Conservation (phyloP, 53 echinoderm and acorn worm genomes). For the Arbacia lixula region DNA sequence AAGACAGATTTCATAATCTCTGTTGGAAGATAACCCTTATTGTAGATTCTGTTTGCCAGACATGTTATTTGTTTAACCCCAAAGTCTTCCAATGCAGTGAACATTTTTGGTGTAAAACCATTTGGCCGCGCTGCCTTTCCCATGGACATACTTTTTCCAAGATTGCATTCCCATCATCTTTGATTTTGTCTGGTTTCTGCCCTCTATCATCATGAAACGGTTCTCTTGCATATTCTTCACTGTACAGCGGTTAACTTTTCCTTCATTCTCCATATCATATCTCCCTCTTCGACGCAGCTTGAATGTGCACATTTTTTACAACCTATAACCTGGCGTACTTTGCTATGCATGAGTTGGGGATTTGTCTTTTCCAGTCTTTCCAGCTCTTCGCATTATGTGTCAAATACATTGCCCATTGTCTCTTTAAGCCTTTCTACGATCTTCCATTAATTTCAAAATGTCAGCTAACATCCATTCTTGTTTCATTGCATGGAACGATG, state of each 20-base stretch:
- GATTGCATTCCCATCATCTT: background rate
- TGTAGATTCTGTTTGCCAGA: too few species aligned
- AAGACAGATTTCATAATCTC: too few species aligned
- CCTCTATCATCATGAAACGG: background rate
- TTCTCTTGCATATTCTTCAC: background rate
- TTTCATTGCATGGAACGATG: too few species aligned
- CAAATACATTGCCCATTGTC: too few species aligned
- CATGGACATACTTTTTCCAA: background rate
- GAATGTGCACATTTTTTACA: background rate
- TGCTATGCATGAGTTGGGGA: background rate
- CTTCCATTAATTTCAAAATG: too few species aligned
- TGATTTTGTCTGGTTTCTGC: background rate
- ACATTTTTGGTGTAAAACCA: constrained; percentile 3
- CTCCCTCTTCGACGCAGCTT: background rate
- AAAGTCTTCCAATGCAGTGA: too few species aligned
- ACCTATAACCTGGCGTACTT: background rate
- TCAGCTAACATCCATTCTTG: too few species aligned
- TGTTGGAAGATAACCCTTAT: too few species aligned
- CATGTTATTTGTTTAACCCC: too few species aligned
- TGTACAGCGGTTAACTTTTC: background rate
- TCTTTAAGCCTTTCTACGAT: too few species aligned
- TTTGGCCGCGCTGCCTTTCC: background rate
- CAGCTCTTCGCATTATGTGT: background rate
- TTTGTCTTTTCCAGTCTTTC: constrained; percentile 1
- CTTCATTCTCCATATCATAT: background rate